Evolutionary conservation across 1,140 invertebrate genomes (phyloP).

Genomic region (Phocides pigmalion): DNA sequence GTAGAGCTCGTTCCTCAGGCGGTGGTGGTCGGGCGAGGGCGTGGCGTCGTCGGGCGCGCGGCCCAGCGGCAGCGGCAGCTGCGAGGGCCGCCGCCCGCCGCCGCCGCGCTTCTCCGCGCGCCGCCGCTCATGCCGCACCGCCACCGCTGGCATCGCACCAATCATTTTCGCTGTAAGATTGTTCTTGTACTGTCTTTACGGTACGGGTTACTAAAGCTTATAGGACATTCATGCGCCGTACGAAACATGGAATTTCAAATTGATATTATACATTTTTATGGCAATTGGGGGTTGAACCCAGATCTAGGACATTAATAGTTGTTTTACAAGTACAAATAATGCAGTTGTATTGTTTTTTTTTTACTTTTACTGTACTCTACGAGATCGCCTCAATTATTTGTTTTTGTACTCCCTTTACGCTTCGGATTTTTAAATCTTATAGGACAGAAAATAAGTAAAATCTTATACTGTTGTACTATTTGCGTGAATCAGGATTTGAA

Average conservation of each 20-base stretch:
- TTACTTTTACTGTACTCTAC: no score
- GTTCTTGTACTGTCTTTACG: constrained; percentile 8
- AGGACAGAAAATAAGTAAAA: no score
- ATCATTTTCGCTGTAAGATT: constrained; percentile 87
- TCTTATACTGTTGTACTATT: no score
- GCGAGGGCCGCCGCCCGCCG: constrained; percentile 86
- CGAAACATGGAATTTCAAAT: no score
- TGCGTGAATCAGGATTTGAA: no score
- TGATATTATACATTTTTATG: no score
- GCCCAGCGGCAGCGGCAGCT: constrained; percentile 86
- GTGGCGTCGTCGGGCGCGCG: constrained; percentile 85
- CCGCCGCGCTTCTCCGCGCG: constrained; percentile 88
- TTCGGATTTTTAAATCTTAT: no score
- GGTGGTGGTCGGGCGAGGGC: constrained; percentile 83
- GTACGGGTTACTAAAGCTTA: constrained; percentile 7
- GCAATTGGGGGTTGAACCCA: background rate
- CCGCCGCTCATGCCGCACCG: constrained; percentile 91
- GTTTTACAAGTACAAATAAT: no score
- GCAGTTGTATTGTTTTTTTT: no score
- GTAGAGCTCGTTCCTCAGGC: constrained; percentile 86
- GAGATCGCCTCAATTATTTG: no score
- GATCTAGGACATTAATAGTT: background rate
- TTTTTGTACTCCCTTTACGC: no score
- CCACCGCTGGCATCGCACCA: constrained; percentile 93
- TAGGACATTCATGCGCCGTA: no score